A percentile compares a stretch with the other conserved stretches of the same genome.
phyloP scores from a whole-genome alignment of 2,113 vertebrate species.

The Gorsachius goisagi region DNA sequence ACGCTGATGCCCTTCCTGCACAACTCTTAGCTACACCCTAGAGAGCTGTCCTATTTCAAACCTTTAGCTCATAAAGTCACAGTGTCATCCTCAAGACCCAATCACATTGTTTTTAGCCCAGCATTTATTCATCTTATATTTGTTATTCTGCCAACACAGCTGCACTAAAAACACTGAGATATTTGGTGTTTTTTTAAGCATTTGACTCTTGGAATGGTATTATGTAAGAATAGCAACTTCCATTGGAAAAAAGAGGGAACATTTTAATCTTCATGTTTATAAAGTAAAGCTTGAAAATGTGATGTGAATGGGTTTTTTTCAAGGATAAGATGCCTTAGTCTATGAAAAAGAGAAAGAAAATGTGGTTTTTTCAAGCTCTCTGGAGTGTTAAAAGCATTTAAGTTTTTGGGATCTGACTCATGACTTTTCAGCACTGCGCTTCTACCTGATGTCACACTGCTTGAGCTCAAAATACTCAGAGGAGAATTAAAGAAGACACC shows the following conservation, averaged over 20 bases:
- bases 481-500: not conserved
- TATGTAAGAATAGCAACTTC: not conserved
- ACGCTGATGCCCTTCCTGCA: not conserved
- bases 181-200: not conserved
- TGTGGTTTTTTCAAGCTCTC: not conserved
- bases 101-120: not conserved
- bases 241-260: not conserved
- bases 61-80: not conserved
- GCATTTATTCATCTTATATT: not conserved
- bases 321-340: not conserved
- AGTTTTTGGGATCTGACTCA: not conserved
- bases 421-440: not conserved
- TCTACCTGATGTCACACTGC: not conserved
- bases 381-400: not conserved
- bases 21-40: slow-evolving; percentile 10
- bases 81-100: not conserved
- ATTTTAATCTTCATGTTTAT: not conserved
- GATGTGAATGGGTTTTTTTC: not conserved
- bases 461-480: not conserved
- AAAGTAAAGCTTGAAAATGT: not conserved
- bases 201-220: not conserved
- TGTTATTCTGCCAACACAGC: not conserved
- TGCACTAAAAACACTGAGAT: not conserved
- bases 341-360: not conserved
- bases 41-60: slow-evolving; percentile 51